A percentile compares a stretch with the other conserved stretches of the same genome.
Conservation (phyloP, 1,140 invertebrate genomes). For the Cephus cinctus region DNA sequence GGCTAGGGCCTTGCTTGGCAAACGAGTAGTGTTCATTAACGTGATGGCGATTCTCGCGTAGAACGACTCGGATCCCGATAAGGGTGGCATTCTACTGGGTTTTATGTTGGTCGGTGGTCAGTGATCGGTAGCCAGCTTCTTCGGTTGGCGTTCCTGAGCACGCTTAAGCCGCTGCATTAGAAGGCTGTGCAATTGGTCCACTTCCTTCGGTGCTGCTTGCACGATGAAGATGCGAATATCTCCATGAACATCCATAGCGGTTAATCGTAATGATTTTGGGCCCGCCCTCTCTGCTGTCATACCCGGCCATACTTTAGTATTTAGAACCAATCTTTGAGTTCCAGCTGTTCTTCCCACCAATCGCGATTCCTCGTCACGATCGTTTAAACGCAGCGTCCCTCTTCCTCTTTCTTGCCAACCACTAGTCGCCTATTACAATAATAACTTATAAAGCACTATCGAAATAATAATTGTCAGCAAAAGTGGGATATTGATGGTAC, state of each 20-base stretch:
- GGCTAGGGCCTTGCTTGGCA: slow-evolving; percentile 14
- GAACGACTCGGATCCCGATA: slow-evolving; percentile 12
- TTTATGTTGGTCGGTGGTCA: slow-evolving; percentile 30
- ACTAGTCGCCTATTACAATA: slow-evolving; percentile 53
- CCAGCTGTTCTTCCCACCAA: slow-evolving; percentile 85
- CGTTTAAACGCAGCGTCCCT: slow-evolving; percentile 85
- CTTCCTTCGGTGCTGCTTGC: slow-evolving; percentile 77
- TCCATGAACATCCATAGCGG: slow-evolving; percentile 81
- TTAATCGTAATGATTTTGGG: slow-evolving; percentile 83
- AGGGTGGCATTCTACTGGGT: slow-evolving; percentile 5
- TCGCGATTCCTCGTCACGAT: slow-evolving; percentile 69
- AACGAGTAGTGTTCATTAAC: slow-evolving; percentile 11
- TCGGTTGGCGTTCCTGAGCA: slow-evolving; percentile 49
- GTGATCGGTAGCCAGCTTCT: slow-evolving; percentile 47
- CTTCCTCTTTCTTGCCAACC: slow-evolving; percentile 89
- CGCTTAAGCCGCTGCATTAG: slow-evolving; percentile 66
- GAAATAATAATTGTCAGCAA: too few relatives aligned
- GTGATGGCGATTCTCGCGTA: slow-evolving; percentile 8
- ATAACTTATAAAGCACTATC: too few relatives aligned
- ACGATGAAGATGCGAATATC: slow-evolving; percentile 83
- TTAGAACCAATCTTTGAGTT: slow-evolving; percentile 84
- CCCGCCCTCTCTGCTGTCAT: slow-evolving; percentile 88
- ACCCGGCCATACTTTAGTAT: slow-evolving; percentile 91
- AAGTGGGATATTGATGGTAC: too few relatives aligned
- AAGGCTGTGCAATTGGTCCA: slow-evolving; percentile 70